phyloP scores from a whole-genome alignment of 2,888 invertebrate genomes.

The Leptogaster cylindrica region DNA sequence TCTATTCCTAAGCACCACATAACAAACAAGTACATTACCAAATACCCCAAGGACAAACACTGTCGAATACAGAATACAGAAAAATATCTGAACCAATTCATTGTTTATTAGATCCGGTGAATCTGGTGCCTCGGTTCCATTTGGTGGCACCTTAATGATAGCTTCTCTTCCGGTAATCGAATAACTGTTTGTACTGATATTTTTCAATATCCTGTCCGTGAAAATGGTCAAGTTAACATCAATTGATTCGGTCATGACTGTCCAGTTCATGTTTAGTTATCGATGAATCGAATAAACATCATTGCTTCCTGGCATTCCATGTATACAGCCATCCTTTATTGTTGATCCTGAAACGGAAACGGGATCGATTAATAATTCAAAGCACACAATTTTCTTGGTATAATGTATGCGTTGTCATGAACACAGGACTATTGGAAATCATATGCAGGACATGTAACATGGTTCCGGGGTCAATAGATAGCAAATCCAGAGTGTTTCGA shows the following conservation, averaged over 20 bases:
- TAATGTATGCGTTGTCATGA: too few relatives aligned
- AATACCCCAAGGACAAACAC: slow-evolving; percentile 89
- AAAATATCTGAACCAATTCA: slow-evolving; percentile 48
- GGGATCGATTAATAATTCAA: too few relatives aligned
- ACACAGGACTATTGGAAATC: too few relatives aligned
- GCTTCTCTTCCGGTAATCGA: slow-evolving; percentile 33
- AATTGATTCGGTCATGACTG: slow-evolving; percentile 4
- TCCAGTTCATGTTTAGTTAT: too few relatives aligned
- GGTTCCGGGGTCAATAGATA: too few relatives aligned
- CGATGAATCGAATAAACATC: too few relatives aligned
- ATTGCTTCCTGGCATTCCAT: too few relatives aligned
- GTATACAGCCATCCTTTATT: too few relatives aligned
- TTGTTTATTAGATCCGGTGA: slow-evolving; percentile 46
- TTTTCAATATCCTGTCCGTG: slow-evolving; percentile 38
- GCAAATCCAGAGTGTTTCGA: too few relatives aligned
- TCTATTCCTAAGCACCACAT: slow-evolving; percentile 88
- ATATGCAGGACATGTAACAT: too few relatives aligned
- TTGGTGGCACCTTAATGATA: slow-evolving; percentile 2
- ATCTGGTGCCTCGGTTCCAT: slow-evolving; percentile 23
- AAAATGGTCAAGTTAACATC: slow-evolving; percentile 38
- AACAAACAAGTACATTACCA: slow-evolving; percentile 91
- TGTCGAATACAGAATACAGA: slow-evolving; percentile 69
- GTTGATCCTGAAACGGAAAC: too few relatives aligned
- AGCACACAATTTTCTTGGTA: too few relatives aligned
- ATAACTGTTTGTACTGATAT: slow-evolving; percentile 37